Base-by-base conservation (phyloP, 2,113 vertebrate species). In the Ceyx margarethae region DNA sequence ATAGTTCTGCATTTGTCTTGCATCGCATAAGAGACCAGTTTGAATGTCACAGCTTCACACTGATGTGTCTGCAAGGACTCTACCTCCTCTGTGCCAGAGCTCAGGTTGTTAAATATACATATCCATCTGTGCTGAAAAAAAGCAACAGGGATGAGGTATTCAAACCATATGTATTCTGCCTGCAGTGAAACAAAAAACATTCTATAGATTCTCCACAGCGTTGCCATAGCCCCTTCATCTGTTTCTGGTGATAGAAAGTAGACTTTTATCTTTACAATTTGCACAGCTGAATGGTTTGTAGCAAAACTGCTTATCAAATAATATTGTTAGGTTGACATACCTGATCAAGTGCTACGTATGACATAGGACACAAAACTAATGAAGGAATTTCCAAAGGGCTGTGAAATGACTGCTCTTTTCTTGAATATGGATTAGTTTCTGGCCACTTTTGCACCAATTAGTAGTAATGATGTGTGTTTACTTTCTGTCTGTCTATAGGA, bases 401-500 rank as follows among this genome's bases (percentile, higher is more conserved):
- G 0, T 16, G n/a, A 89, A 71, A 68, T 79, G 33, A 51, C 50
- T 73, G 57, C 50, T 80, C 7, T 42, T 76, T 53, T 67, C 83
- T 83, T 78, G 29, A 78, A 1, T 45, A 43, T 76, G 74, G 56
- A 42, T 95, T 78, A 2, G n/a, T 80, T 87, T 83, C 81, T 92
- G 87, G 54, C 58, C 75, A 12, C n/a, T 89, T 94, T 78, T 37
- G 15, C 53, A 43, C 35, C 84, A 95, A 84, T 95, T 94, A 91
- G 79, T 73, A 84, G 72, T 90, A 89, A 53, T 60, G 56, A 81
- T 93, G 71, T 67, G 13, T 68, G 62, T 67, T 94, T 95, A 81
- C 37, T 91, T 95, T 95, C 58, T 81, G 84, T 92, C 77, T 82
- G 5, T 91, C 60, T 31, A 11, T 85, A 99, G 99, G 99, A 95